These are phyloP conservation scores for Motacilla tschutschensis DNA, from an alignment of 2,113 vertebrate species.

Conservation along the genomic window DNA sequence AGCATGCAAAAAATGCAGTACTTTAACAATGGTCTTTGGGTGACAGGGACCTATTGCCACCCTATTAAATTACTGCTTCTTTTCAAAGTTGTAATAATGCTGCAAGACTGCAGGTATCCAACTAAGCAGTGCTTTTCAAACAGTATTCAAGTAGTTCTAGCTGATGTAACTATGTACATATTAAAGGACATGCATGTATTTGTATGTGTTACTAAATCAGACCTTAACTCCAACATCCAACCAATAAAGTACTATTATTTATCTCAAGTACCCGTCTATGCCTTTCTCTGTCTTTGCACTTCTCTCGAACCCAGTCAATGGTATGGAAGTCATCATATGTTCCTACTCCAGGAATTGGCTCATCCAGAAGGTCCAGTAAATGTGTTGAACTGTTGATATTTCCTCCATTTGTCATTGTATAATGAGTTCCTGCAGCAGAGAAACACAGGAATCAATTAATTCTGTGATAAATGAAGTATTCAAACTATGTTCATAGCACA, in stretches of 20 bases:
- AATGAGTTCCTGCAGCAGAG: conserved; percentile 84
- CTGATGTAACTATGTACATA: not conserved
- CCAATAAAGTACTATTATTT: not conserved
- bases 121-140: not conserved
- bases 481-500: not conserved
- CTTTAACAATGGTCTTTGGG: not conserved
- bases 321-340: conserved; percentile 99
- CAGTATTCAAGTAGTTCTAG: not conserved
- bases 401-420: conserved; percentile 96
- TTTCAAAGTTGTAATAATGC: not conserved
- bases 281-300: conserved; percentile 95
- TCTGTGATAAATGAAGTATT: not conserved
- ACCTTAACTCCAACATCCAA: not conserved
- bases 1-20: not conserved
- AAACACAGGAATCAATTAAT: not conserved
- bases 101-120: not conserved
- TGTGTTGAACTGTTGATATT: conserved; percentile 92
- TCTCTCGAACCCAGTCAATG: conserved; percentile 97
- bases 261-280: conserved; percentile 87
- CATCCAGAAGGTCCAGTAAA: conserved; percentile 94
- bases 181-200: not conserved
- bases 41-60: not conserved
- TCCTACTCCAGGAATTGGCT: conserved; percentile 96
- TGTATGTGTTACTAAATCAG: not conserved
- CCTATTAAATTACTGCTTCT: not conserved